Base-by-base conservation (phyloP, 2,797 vertebrate genomes). In the Dendrocincla tyrannina region DNA sequence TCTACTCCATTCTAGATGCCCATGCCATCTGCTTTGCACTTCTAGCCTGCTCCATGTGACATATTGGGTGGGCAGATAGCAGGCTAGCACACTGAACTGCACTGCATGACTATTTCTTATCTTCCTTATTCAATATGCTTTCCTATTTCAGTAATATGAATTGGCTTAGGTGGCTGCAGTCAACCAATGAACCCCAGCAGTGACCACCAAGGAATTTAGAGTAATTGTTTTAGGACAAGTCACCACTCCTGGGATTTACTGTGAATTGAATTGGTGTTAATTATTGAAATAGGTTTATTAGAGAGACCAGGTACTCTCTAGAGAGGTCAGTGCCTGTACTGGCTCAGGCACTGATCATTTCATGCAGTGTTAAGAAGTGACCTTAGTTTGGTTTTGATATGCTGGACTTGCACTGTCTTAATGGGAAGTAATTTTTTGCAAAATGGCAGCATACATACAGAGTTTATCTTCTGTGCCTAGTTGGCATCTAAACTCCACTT, bases 21-120 rank as follows among this genome's bases (percentile, higher is more conserved):
- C 7, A 0, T 44, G 64, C 87, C 87, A 96, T 88, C 91, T 94
- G 81, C 64, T 89, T 77, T 87, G 60, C 64, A 50, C 80, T 93
- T 62, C 75, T 77, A 81, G 85, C 76, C 76, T 81, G 75, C 69
- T 96, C 70, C 64, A 18, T 46, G 35, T 33, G 49, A 74, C 70
- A 17, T 5, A 24, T 3, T 62, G 58, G 50, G 28, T 0, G 2
- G 56, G 62, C 1, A 4, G 39, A 62, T 2, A 64, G 42, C 47
- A 76, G 72, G 55, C 28, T 70, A 59, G 42, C 39, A 47, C n/a
- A 11, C 17, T 3, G 5, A 66, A 58, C 68, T 64, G 37, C 42
- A 27, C 52, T 67, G 37, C 47, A 14, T 9, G 24, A 85, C 11
- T 27, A 16, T 32, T 87, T 64, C 55, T 82, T 39, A 58, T 27